phyloP scores from a whole-genome alignment of 2,113 vertebrate species.

The Prunella fulvescens region DNA sequence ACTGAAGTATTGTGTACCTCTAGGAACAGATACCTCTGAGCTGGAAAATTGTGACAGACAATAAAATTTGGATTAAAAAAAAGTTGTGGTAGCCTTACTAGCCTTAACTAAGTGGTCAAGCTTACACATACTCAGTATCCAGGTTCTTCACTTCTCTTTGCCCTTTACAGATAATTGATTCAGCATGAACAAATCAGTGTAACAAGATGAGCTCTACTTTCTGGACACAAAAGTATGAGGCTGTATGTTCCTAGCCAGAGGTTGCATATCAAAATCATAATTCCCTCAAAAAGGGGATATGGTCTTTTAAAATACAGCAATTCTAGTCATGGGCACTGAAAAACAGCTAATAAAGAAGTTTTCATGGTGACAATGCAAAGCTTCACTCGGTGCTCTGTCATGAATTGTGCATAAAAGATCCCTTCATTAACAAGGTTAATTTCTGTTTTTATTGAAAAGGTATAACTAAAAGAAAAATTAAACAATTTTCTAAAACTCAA shows the following conservation, averaged over 20 bases:
- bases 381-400: not conserved
- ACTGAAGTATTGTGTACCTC: not conserved
- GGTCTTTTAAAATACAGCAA: not conserved
- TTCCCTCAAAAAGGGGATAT: not conserved
- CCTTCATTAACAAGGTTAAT: not conserved
- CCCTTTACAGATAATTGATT: not conserved
- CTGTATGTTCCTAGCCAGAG: not conserved
- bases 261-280: not conserved
- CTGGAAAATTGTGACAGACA: not conserved
- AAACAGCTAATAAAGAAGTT: not conserved
- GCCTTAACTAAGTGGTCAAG: not conserved
- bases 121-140: not conserved
- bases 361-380: not conserved
- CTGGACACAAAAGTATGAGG: not conserved
- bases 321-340: not conserved
- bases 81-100: not conserved
- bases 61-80: not conserved
- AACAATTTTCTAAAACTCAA: not conserved
- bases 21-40: not conserved
- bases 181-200: not conserved
- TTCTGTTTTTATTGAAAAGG: not conserved
- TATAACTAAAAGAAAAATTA: not conserved
- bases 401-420: not conserved
- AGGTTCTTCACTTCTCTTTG: not conserved
- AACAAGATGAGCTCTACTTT: not conserved